phyloP scores from a whole-genome alignment of 2,113 vertebrate genomes.

The Podilymbus podiceps region DNA sequence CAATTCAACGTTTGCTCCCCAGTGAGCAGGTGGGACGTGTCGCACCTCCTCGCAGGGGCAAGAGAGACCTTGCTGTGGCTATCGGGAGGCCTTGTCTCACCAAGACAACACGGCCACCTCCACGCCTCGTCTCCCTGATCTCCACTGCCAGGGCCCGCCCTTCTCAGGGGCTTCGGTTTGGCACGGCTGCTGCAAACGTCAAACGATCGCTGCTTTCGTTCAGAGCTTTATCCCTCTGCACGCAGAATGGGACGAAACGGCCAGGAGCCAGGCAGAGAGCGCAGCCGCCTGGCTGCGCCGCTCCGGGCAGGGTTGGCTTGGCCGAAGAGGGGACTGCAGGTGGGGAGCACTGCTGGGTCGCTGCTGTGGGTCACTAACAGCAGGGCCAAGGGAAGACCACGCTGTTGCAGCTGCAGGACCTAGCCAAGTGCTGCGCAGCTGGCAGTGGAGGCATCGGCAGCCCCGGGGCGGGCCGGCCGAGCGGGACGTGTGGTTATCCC shows the following conservation, averaged over 20 bases:
- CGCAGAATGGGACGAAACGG: rapidly evolving
- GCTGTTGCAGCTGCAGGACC: neutral
- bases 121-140: no score
- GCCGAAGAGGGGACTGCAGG: neutral
- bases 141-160: neutral
- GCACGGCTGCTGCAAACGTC: neutral
- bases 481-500: neutral
- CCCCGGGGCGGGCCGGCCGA: neutral
- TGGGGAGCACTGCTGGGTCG: neutral
- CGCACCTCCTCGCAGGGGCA: neutral
- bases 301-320: neutral
- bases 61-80: neutral
- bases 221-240: neutral
- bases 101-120: no score
- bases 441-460: neutral
- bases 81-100: neutral
- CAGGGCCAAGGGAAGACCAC: neutral
- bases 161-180: neutral
- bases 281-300: neutral
- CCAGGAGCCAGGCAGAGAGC: neutral
- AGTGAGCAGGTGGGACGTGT: neutral
- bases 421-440: neutral
- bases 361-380: neutral
- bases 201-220: no score
- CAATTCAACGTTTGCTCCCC: neutral